These are phyloP conservation scores for Microcebus griseorufus DNA, from an alignment of 2,113 vertebrate genomes.

Conservation along the genomic window DNA sequence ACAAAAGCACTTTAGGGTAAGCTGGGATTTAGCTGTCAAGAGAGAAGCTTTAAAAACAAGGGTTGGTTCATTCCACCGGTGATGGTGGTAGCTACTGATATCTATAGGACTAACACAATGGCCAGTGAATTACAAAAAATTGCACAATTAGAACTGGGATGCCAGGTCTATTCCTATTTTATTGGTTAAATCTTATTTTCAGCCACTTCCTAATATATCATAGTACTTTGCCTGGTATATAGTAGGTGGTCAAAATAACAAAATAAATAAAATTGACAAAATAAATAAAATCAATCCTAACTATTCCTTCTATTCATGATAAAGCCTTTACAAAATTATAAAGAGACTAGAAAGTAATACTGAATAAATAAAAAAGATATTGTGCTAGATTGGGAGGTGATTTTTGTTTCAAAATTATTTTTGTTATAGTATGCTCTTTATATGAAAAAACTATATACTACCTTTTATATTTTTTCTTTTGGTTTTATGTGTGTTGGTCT, in stretches of 20 bases:
- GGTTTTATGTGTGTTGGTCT: neutral
- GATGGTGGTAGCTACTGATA: neutral
- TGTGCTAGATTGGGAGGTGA: neutral
- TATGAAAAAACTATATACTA: neutral
- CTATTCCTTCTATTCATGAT: neutral
- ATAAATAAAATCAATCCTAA: neutral
- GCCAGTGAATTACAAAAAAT: neutral
- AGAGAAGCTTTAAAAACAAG: constrained; percentile 14
- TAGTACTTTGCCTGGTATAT: neutral
- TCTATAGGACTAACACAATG: neutral
- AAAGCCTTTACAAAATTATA: constrained; percentile 10
- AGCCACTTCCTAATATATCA: neutral
- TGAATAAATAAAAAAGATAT: neutral
- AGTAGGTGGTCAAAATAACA: neutral
- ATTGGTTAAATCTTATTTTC: constrained; percentile 13
- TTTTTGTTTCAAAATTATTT: constrained; percentile 44
- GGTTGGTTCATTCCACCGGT: neutral
- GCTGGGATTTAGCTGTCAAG: neutral
- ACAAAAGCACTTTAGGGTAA: neutral
- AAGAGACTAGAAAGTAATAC: constrained; percentile 30
- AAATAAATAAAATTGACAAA: constrained; percentile 47
- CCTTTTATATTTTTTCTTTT: neutral
- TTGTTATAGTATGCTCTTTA: neutral
- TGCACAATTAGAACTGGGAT: neutral
- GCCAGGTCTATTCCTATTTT: neutral